A percentile compares a stretch with the other conserved stretches of the same genome.
These are phyloP conservation scores for Macaria liturata DNA, from an alignment of 2,888 invertebrate genomes.

Conservation along the genomic window DNA sequence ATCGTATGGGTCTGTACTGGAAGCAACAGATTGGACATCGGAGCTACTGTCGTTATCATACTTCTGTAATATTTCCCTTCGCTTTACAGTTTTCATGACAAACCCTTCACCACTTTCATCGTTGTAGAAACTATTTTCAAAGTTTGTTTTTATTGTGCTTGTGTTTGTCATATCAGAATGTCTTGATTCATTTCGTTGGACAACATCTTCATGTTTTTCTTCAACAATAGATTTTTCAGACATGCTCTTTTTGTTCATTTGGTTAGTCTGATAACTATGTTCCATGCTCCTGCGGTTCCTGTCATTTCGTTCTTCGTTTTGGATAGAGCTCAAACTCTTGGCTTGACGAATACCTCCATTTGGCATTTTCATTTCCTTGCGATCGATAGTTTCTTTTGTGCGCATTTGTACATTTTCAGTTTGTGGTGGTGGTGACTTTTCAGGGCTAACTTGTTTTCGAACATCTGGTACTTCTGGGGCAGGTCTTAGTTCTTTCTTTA, in stretches of 20 bases:
- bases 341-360: conserved; percentile 77
- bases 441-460: conserved; percentile 55
- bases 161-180: conserved; percentile 77
- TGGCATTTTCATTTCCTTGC: conserved; percentile 68
- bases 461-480: conserved; percentile 69
- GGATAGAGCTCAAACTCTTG: conserved; percentile 75
- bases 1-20: conserved; percentile 89
- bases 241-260: conserved; percentile 71
- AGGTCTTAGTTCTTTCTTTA: conserved; percentile 71
- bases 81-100: conserved; percentile 88
- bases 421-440: conserved; percentile 54
- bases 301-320: conserved; percentile 67
- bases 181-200: conserved; percentile 70
- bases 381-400: conserved; percentile 74
- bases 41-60: conserved; percentile 87
- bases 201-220: conserved; percentile 71
- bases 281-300: conserved; percentile 55
- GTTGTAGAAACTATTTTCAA: conserved; percentile 86
- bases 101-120: conserved; percentile 86
- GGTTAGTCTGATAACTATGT: conserved; percentile 54
- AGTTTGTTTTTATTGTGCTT: conserved; percentile 80
- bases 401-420: conserved; percentile 59
- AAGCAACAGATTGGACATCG: conserved; percentile 85
- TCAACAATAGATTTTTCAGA: conserved; percentile 73
- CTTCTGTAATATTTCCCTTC: conserved; percentile 88